Conservation (phyloP, 2,113 vertebrate species). For the Tychaedon coryphoeus region DNA sequence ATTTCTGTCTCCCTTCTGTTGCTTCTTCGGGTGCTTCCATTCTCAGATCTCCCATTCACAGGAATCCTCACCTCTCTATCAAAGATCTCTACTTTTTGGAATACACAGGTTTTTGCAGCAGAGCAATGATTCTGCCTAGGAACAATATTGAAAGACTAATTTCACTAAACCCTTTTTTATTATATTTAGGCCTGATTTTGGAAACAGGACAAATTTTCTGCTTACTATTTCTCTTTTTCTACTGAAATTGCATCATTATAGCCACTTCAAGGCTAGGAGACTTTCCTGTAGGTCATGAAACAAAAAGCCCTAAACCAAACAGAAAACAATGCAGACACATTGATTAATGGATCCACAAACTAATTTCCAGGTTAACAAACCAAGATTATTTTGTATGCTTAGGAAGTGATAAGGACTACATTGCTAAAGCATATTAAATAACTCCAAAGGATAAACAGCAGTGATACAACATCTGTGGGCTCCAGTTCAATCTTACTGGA, state of each 20-base stretch:
- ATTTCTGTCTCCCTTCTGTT: not conserved
- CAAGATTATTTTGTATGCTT: not conserved
- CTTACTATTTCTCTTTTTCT: not conserved
- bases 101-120: not conserved
- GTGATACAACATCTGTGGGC: not conserved
- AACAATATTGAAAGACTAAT: not conserved
- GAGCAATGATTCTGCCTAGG: not conserved
- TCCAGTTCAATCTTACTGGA: not conserved
- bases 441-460: not conserved
- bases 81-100: not conserved
- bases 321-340: not conserved
- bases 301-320: not conserved
- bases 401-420: not conserved
- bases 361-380: not conserved
- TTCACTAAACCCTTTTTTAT: not conserved
- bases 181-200: not conserved
- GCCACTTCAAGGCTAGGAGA: not conserved
- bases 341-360: not conserved
- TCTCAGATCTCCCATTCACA: not conserved
- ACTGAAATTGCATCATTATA: not conserved
- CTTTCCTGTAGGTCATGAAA: not conserved
- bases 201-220: not conserved
- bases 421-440: not conserved
- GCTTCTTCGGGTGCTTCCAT: not conserved
- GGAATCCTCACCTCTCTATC: fast-evolving